These are phyloP conservation scores for Turritopsis rubra DNA, from an alignment of 30 jellyfish, hydroid and myxozoan species.

Conservation along the genomic window DNA sequence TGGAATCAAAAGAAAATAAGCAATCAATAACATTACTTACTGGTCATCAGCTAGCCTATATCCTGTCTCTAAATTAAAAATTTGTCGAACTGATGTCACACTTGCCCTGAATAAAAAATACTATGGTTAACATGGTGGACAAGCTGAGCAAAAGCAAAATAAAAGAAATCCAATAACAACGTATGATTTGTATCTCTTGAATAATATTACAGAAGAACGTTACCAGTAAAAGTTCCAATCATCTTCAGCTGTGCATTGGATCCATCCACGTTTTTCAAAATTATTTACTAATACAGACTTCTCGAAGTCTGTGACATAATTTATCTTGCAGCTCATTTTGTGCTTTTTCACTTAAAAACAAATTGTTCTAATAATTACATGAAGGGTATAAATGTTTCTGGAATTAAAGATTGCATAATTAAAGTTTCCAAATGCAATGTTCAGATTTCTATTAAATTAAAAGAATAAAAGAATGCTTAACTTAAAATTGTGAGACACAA, in stretches of 20 bases:
- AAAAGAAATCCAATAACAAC: too few species aligned
- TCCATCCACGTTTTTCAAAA: constrained; percentile 94
- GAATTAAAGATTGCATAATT: too few species aligned
- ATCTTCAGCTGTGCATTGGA: constrained; percentile 77
- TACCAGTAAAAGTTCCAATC: constrained; percentile 95
- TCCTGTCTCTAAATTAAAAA: constrained; percentile 77
- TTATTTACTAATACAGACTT: constrained; percentile 84
- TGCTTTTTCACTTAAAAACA: too few species aligned
- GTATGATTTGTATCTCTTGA: background rate
- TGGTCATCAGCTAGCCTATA: constrained; percentile 90
- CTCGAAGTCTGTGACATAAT: constrained; percentile 90
- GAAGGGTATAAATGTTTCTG: too few species aligned
- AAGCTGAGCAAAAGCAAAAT: too few species aligned
- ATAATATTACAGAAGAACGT: background rate
- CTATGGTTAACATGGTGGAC: background rate
- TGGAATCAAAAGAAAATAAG: background rate
- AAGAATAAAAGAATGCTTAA: too few species aligned
- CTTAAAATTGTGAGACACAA: too few species aligned
- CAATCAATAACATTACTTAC: constrained; percentile 41
- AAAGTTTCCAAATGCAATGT: too few species aligned
- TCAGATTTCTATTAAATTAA: too few species aligned
- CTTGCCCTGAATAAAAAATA: constrained; percentile 66
- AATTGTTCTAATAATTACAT: background rate
- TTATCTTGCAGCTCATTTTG: constrained; percentile 35
- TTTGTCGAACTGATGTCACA: constrained; percentile 77